Evolutionary conservation across 2,888 invertebrate genomes (phyloP).

Genomic region (Cantharis rufa): DNA sequence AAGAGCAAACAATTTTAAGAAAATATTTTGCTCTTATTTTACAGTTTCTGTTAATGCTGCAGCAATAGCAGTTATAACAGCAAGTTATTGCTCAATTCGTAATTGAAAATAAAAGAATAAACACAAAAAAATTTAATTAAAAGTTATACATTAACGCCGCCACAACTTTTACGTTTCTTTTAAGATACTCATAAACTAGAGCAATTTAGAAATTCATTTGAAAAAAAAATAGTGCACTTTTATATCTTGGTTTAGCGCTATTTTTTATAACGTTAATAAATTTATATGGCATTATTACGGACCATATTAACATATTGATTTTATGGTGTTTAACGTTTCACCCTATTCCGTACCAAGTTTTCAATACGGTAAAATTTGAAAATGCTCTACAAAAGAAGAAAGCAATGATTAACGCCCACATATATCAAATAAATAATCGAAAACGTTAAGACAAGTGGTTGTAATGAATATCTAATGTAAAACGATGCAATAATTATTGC

Average conservation of each 20-base stretch:
- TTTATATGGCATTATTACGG: neutral
- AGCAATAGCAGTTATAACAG: neutral
- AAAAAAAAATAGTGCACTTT: neutral
- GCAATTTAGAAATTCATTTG: slow-evolving; percentile 1
- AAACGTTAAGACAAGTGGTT: neutral
- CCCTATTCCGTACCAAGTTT: neutral
- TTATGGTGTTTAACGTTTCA: neutral
- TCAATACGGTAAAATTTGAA: neutral
- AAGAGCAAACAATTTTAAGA: neutral
- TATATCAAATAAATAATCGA: neutral
- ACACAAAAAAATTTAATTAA: neutral
- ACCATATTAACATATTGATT: neutral
- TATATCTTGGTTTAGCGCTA: neutral
- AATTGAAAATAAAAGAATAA: neutral
- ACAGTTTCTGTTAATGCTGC: neutral
- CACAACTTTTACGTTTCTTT: slow-evolving; percentile 1
- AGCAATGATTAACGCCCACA: neutral
- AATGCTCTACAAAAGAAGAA: neutral
- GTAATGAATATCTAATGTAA: neutral
- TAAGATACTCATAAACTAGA: neutral
- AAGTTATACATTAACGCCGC: neutral
- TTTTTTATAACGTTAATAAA: neutral
- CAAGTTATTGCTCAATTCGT: neutral
- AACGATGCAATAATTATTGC: neutral
- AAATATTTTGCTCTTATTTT: neutral